These are phyloP conservation scores for Xiphydria camelus DNA, from an alignment of 2,888 invertebrate species.

Conservation along the genomic window DNA sequence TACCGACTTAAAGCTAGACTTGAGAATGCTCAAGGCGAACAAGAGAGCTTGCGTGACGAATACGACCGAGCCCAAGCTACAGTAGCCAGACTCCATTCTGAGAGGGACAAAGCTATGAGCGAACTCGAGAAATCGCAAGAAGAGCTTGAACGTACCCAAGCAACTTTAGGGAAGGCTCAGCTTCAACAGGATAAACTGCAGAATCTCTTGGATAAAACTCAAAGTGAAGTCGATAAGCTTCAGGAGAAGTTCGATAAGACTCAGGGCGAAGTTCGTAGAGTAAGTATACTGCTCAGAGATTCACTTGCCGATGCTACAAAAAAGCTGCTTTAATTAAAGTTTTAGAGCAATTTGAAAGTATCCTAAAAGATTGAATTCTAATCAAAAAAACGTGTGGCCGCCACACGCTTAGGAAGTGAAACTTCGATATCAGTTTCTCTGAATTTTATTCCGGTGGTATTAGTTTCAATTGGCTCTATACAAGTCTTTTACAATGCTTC, in stretches of 20 bases:
- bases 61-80: constrained; percentile 84
- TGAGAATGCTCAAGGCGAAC: constrained; percentile 94
- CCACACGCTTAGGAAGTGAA: no score
- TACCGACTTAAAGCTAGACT: constrained; percentile 91
- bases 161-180: constrained; percentile 88
- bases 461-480: no score
- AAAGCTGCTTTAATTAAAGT: no score
- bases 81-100: constrained; percentile 82
- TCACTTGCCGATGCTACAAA: no score
- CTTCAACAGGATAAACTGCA: constrained; percentile 90
- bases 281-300: no score
- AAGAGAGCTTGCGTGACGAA: constrained; percentile 90
- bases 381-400: no score
- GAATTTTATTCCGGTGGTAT: no score
- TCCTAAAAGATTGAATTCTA: no score
- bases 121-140: constrained; percentile 86
- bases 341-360: no score
- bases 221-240: constrained; percentile 86
- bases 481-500: no score
- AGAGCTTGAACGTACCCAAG: constrained; percentile 86
- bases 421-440: no score
- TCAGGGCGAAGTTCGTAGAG: constrained; percentile 80
- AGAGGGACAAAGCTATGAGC: constrained; percentile 82
- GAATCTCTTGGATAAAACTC: constrained; percentile 84
- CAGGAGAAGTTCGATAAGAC: constrained; percentile 87